These are phyloP conservation scores for Synergus itoensis DNA, from an alignment of 2,888 invertebrate genomes.

Conservation along the genomic window DNA sequence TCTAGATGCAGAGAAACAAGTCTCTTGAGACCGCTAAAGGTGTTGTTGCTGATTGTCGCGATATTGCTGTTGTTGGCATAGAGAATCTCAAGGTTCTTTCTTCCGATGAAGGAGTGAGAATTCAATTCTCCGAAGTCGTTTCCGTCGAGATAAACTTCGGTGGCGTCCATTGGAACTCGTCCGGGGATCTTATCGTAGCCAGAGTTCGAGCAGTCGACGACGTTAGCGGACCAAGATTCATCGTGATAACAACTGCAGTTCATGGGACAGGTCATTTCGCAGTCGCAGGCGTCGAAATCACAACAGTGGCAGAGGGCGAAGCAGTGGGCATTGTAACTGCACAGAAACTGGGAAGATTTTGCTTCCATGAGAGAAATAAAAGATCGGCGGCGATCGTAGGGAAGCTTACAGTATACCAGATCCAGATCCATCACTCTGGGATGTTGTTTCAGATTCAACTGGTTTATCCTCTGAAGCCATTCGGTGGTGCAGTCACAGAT, in stretches of 20 bases:
- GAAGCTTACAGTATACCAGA: constrained; percentile 92
- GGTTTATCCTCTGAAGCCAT: constrained; percentile 95
- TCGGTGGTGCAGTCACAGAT: constrained; percentile 97
- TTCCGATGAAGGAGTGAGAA: constrained; percentile 93
- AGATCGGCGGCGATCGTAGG: constrained; percentile 90
- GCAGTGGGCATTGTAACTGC: constrained; percentile 95
- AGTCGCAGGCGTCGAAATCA: constrained; percentile 98
- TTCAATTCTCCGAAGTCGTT: constrained; percentile 93
- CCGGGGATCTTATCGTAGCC: constrained; percentile 91
- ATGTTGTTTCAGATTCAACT: constrained; percentile 89
- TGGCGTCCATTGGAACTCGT: constrained; percentile 96
- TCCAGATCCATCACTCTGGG: constrained; percentile 95
- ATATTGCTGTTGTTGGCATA: constrained; percentile 94
- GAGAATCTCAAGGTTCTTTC: constrained; percentile 92
- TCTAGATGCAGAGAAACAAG: constrained; percentile 91
- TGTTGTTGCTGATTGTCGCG: constrained; percentile 91
- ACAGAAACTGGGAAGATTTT: constrained; percentile 93
- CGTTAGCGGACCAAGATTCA: constrained; percentile 94
- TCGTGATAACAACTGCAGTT: constrained; percentile 98
- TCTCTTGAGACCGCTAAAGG: constrained; percentile 92
- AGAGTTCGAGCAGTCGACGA: constrained; percentile 92
- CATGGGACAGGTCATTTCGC: constrained; percentile 96
- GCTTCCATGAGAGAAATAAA: constrained; percentile 93
- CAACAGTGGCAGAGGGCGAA: constrained; percentile 97
- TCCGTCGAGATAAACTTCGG: constrained; percentile 95